phyloP scores from a whole-genome alignment of 1,140 invertebrate genomes.

The Drosophila fuyamai region DNA sequence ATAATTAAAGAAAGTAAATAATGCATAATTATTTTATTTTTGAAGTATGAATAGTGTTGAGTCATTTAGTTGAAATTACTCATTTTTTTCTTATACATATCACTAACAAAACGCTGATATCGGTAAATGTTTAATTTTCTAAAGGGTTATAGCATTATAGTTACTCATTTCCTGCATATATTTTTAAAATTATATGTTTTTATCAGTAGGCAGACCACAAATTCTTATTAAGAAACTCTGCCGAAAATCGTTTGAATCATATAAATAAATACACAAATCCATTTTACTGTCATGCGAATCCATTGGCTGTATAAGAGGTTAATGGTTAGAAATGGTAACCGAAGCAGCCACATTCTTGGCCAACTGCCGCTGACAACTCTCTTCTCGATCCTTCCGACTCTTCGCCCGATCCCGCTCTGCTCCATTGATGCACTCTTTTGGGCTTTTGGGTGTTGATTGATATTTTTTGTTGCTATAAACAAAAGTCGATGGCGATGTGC shows the following conservation, averaged over 20 bases:
- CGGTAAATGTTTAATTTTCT: too few relatives aligned
- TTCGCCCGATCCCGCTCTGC: constrained; percentile 3
- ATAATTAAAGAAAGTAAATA: background rate
- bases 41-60: too few relatives aligned
- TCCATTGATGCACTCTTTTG: constrained; percentile 54
- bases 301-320: constrained; percentile 9
- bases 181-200: too few relatives aligned
- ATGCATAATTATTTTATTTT: background rate
- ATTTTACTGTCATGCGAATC: background rate
- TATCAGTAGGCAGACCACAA: too few relatives aligned
- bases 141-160: too few relatives aligned
- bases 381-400: background rate
- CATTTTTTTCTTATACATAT: too few relatives aligned
- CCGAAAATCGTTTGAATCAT: background rate
- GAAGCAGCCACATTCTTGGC: constrained; percentile 59
- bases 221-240: too few relatives aligned
- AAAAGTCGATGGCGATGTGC: constrained; percentile 49
- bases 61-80: too few relatives aligned
- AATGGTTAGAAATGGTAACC: constrained; percentile 29
- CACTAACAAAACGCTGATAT: too few relatives aligned
- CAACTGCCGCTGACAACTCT: constrained; percentile 37
- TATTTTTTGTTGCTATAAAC: constrained; percentile 69
- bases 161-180: background rate
- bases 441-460: constrained; percentile 82
- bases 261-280: background rate